Base-by-base conservation (phyloP, 2,797 vertebrate genomes). In the Notoglanidium macrostoma region DNA sequence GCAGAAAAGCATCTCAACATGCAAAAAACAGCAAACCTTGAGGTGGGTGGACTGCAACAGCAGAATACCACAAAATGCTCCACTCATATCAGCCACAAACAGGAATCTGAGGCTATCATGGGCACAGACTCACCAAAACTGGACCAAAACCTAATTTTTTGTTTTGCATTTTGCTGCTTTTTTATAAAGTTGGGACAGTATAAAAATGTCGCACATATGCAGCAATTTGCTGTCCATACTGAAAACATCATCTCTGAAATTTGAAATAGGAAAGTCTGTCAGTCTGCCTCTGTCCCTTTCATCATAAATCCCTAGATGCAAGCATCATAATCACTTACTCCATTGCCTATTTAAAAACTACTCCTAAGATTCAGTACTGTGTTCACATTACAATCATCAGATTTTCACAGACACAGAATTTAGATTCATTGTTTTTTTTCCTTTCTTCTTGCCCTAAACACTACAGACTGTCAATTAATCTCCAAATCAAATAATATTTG, bases 291-390 rank as follows among this genome's bases (percentile, higher is more conserved):
- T 67, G 26, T 83, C 84, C 40, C 21, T 49, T 19, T 80, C 35
- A 86, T 80, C 84, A 68, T 80, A 85, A 54, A 35, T 92, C 89
- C 87, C 86, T 55, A 51, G 19, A 72, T 82, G 67, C 67, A 70
- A 70, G 35, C 2, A 61, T 82, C 2, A 61, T 82, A 82, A 86
- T 35, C 55, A 55, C 32, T 83, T 61, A 14, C 46, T 63, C 57
- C 14, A 74, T 21, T 83, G 44, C 17, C 29, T 17, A 85, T 85
- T 57, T 59, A 65, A 76, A 46, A 40, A 73, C 54, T 32, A 8
- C 19, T 9, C 26, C 65, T 83, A 32, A 29, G 67, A n/a, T 26
- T 85, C 54, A 74, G 19, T 79, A 79, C 44, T 73, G 49, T 49
- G 10, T 73, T 46, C 4, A 44, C 29, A 57, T 35, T 35, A 21